Evolutionary conservation across 1,140 invertebrate genomes (phyloP), one percentile per base, ranked within the genome.

Genomic region (Nixonia krombeini): DNA sequence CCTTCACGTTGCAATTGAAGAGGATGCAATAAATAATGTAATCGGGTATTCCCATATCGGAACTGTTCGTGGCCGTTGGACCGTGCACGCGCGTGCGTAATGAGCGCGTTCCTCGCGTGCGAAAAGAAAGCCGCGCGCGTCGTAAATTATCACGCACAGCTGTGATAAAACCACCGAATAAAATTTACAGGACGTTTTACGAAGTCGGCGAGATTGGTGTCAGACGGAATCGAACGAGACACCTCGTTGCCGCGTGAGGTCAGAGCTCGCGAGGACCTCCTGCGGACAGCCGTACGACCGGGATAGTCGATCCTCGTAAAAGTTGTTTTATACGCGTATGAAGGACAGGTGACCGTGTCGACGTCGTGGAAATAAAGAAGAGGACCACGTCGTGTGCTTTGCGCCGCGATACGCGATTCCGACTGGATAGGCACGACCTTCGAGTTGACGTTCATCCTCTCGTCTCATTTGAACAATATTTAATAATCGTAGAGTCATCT

Each of bases 161-260:
- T 61, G 65, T 50, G 72, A 76, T 74, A 78, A 74, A 75, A 75
- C 57, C 76, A 73, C 64, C 74, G 78, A 78, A 81, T 81, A 76
- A 80, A 83, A 82, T 82, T 83, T 83, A 82, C 70, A 76, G 72
- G 80, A 81, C 78, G 76, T 83, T 83, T 72, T 80, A 81, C 75
- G 68, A 65, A 80, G 79, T 76, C 76, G 69, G 72, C 70, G 64
- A 76, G 76, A 80, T 80, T 70, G 76, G 78, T 73, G 77, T 82
- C 76, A 75, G 73, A 47, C 65, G 70, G 72, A 82, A 82, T 82
- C 74, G 78, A 76, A 76, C 72, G 76, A 79, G 77, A 81, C 77
- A 80, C 72, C 75, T 75, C 75, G 76, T 79, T 75, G 74, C 64
- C 52, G 67, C 62, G 56, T 76, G 73, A 75, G 77, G 75, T 79